A percentile compares a stretch with the other conserved stretches of the same genome.
Evolutionary conservation across 2,113 vertebrate species (phyloP).

Genomic region (Dermatemys mawii): DNA sequence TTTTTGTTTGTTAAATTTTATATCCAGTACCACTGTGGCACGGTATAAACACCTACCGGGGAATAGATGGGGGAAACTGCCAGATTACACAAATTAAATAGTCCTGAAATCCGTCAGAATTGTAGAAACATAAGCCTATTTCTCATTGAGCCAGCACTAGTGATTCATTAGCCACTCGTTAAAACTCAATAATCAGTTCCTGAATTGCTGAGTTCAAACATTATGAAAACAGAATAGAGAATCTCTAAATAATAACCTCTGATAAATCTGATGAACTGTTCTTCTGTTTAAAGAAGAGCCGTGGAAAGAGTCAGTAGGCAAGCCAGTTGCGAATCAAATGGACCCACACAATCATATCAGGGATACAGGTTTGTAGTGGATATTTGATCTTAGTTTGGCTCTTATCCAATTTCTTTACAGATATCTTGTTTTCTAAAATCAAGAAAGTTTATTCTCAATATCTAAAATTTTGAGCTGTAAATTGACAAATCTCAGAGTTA

Average conservation of each 20-base stretch:
- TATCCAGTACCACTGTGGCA: background rate
- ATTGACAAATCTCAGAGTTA: background rate
- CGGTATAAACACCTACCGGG: background rate
- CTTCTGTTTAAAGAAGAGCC: slow-evolving; percentile 52
- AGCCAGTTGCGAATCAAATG: slow-evolving; percentile 38
- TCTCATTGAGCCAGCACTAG: slow-evolving; percentile 63
- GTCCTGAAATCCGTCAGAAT: slow-evolving; percentile 42
- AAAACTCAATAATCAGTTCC: slow-evolving; percentile 67
- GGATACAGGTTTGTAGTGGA: background rate
- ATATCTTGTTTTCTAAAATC: background rate
- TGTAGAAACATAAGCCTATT: slow-evolving; percentile 45
- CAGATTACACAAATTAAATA: background rate
- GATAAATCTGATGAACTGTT: slow-evolving; percentile 56
- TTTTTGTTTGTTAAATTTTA: background rate
- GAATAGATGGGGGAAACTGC: background rate
- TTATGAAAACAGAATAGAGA: slow-evolving; percentile 66
- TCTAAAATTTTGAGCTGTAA: background rate
- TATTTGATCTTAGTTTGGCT: background rate
- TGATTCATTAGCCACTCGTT: slow-evolving; percentile 73
- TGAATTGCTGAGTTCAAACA: slow-evolving; percentile 68
- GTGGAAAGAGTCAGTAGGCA: slow-evolving; percentile 39
- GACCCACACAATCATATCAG: slow-evolving; percentile 12
- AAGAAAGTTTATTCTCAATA: background rate
- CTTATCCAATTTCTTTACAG: background rate
- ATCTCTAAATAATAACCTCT: slow-evolving; percentile 71